phyloP scores from a whole-genome alignment of 1,140 invertebrate species.

The Drosophila santomea region DNA sequence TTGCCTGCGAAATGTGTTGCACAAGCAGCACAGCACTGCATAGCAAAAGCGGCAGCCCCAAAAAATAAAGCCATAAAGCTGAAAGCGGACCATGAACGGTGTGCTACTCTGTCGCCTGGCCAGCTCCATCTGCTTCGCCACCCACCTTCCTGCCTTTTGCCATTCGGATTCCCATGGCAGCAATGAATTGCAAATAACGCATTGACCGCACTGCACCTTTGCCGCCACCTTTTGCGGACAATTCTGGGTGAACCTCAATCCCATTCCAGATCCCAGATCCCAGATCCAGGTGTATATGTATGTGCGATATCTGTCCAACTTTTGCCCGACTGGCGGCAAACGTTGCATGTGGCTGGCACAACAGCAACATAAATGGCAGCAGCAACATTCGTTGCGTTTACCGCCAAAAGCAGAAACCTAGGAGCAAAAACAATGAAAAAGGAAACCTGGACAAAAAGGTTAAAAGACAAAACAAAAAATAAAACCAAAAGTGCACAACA shows the following conservation, averaged over 20 bases:
- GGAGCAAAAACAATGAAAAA: conserved; percentile 46
- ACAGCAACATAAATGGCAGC: conserved; percentile 61
- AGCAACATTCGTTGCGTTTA: conserved; percentile 77
- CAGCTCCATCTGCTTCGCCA: conserved; percentile 33
- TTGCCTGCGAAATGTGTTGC: conserved; percentile 71
- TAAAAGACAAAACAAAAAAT: conserved; percentile 40
- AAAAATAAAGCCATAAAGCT: conserved; percentile 75
- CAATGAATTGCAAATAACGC: conserved; percentile 82
- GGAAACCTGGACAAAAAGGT: conserved; percentile 27
- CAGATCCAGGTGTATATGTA: conserved; percentile 26
- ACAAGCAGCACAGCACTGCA: conserved; percentile 3
- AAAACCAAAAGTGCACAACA: conserved; percentile 61
- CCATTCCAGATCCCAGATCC: conserved; percentile 35
- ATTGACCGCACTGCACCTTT: conserved; percentile 80
- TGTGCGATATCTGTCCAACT: conserved; percentile 65
- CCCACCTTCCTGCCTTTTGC: conserved; percentile 24
- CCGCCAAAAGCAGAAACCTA: conserved; percentile 76
- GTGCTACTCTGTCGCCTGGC: conserved; percentile 18
- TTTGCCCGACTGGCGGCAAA: conserved; percentile 7
- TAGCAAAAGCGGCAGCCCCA: conserved; percentile 5
- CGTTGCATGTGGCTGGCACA: conserved; percentile 61
- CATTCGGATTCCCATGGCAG: conserved; percentile 59
- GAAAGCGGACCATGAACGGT: conserved; percentile 40
- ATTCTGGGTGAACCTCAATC: conserved; percentile 64
- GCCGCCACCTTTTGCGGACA: conserved; percentile 75